These are phyloP conservation scores for Cryptoprocta ferox DNA, from an alignment of 2,797 vertebrate species.

Conservation along the genomic window DNA sequence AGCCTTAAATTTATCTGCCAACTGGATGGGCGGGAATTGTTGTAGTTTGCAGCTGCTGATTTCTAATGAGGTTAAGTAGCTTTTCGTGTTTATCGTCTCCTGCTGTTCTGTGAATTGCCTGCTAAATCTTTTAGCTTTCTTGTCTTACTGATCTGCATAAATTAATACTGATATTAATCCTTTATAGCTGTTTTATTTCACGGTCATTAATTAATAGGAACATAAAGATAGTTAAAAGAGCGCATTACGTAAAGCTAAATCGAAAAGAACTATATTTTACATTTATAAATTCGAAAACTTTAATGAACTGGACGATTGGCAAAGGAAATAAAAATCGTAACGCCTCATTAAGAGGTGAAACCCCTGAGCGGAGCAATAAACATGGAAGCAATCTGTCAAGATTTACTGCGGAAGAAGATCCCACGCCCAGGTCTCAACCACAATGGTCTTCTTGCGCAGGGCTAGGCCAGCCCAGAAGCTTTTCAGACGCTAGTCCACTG, in stretches of 20 bases:
- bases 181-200: background rate
- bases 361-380: background rate
- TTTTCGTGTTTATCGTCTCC: background rate
- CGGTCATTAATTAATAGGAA: background rate
- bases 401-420: background rate
- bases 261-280: background rate
- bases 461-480: background rate
- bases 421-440: background rate
- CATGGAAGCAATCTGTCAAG: background rate
- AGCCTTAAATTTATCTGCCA: background rate
- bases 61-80: background rate
- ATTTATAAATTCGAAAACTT: slow-evolving; percentile 4
- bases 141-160: background rate
- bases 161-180: background rate
- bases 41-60: background rate
- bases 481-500: background rate
- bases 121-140: background rate
- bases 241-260: background rate
- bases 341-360: background rate
- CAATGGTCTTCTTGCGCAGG: background rate
- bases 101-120: background rate
- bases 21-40: background rate
- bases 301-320: background rate
- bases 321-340: slow-evolving; percentile 14
- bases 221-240: background rate